Percentiles rank a stretch among this genome's conserved stretches.
Conservation (phyloP, 2,797 vertebrate genomes). For the Salmo trutta region DNA sequence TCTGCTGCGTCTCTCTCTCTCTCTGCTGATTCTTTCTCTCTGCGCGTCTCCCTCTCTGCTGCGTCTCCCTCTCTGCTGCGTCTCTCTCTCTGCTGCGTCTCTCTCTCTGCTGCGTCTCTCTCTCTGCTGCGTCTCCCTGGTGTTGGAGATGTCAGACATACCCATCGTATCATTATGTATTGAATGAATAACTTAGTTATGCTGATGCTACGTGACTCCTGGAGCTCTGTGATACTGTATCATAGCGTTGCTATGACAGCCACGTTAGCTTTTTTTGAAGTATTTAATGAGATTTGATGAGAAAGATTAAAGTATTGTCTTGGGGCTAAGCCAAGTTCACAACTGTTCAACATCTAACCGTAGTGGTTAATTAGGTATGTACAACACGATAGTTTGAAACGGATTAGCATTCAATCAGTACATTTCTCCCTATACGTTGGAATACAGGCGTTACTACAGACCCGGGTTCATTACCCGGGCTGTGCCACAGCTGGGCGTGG, state of each 20-base stretch:
- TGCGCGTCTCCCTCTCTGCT: too few relatives aligned
- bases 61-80: too few relatives aligned
- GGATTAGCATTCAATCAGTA: neutral
- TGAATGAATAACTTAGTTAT: neutral
- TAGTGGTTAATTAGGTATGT: neutral
- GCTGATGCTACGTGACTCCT: neutral
- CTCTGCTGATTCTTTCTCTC: too few relatives aligned
- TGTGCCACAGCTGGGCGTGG: too few relatives aligned
- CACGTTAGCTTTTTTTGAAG: neutral
- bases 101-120: too few relatives aligned
- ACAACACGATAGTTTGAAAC: neutral
- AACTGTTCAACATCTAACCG: neutral
- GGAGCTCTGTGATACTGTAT: neutral
- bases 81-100: too few relatives aligned
- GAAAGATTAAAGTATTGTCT: neutral
- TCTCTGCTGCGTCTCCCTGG: neutral
- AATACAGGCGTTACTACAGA: neutral
- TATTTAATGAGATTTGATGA: neutral
- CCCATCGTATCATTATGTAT: neutral
- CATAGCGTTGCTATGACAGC: neutral
- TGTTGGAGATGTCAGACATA: neutral
- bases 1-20: too few relatives aligned
- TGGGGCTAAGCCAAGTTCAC: neutral
- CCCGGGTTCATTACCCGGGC: too few relatives aligned
- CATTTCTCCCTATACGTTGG: neutral